phyloP scores from a whole-genome alignment of 2,888 invertebrate species.

The Polia nebulosa region DNA sequence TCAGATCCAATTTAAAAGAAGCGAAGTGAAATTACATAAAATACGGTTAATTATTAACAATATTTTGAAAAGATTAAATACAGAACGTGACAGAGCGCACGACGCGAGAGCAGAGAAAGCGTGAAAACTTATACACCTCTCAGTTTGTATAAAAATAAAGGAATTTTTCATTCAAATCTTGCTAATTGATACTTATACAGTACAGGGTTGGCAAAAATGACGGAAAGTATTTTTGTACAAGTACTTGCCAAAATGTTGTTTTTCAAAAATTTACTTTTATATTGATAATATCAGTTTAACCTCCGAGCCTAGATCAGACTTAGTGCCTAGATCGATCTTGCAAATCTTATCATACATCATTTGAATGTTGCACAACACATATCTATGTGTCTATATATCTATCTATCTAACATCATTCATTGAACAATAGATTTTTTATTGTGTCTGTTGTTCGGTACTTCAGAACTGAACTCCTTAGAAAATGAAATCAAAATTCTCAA shows the following conservation, averaged over 20 bases:
- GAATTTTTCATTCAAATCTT: constrained; percentile 72
- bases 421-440: too few species aligned
- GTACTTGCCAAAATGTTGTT: too few species aligned
- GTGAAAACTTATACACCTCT: constrained; percentile 76
- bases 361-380: constrained; percentile 3
- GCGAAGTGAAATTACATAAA: constrained; percentile 58
- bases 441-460: too few species aligned
- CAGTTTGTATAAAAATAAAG: constrained; percentile 70
- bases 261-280: constrained; percentile 5
- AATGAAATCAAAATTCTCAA: too few species aligned
- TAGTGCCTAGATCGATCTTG: background rate
- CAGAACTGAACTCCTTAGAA: too few species aligned
- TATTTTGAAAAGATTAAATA: constrained; percentile 72
- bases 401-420: too few species aligned
- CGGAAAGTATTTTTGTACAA: background rate
- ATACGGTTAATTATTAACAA: constrained; percentile 66
- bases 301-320: background rate
- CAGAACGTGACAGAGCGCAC: constrained; percentile 69
- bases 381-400: background rate
- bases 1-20: constrained; percentile 39
- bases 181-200: constrained; percentile 79
- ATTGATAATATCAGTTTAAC: background rate
- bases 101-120: constrained; percentile 79
- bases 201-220: constrained; percentile 48
- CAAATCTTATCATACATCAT: background rate